Conservation (phyloP, 2,888 invertebrate genomes). For the Chrysomela aeneicollis region DNA sequence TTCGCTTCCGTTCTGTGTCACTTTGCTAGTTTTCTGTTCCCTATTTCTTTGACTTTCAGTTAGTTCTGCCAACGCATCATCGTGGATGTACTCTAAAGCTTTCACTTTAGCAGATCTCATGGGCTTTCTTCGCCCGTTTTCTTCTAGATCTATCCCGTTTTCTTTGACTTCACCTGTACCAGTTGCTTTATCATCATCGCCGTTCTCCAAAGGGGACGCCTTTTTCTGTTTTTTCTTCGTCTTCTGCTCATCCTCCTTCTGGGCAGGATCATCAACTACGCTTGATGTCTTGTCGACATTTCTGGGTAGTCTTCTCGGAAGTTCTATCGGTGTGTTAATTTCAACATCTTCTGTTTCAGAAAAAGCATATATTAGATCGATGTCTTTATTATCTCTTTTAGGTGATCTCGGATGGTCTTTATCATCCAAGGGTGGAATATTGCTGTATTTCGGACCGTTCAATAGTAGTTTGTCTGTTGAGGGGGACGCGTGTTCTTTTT, state of each 20-base stretch:
- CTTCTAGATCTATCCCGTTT: slow-evolving; percentile 19
- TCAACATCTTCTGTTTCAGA: slow-evolving; percentile 39
- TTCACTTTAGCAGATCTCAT: slow-evolving; percentile 47
- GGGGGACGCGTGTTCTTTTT: no score
- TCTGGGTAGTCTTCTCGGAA: slow-evolving; percentile 27
- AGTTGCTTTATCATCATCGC: background rate
- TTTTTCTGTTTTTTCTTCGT: slow-evolving; percentile 12
- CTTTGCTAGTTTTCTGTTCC: slow-evolving; percentile 6
- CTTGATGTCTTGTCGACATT: slow-evolving; percentile 13
- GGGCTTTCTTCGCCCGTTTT: slow-evolving; percentile 29
- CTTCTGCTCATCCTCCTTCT: background rate
- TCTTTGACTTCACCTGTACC: slow-evolving; percentile 15
- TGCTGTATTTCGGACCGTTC: background rate
- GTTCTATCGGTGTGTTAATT: slow-evolving; percentile 35
- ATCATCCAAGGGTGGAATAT: slow-evolving; percentile 1
- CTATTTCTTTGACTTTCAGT: slow-evolving; percentile 38
- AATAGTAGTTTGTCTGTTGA: background rate
- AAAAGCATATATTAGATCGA: slow-evolving; percentile 38
- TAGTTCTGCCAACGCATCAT: slow-evolving; percentile 45
- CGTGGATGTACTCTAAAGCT: slow-evolving; percentile 49
- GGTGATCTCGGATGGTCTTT: background rate
- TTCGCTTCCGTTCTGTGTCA: slow-evolving; percentile 2
- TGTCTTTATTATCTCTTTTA: slow-evolving; percentile 29
- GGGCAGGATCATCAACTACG: background rate
- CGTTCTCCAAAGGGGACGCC: background rate